phyloP scores from a whole-genome alignment of 2,113 vertebrate genomes.

The Dunckerocampus dactyliophorus region DNA sequence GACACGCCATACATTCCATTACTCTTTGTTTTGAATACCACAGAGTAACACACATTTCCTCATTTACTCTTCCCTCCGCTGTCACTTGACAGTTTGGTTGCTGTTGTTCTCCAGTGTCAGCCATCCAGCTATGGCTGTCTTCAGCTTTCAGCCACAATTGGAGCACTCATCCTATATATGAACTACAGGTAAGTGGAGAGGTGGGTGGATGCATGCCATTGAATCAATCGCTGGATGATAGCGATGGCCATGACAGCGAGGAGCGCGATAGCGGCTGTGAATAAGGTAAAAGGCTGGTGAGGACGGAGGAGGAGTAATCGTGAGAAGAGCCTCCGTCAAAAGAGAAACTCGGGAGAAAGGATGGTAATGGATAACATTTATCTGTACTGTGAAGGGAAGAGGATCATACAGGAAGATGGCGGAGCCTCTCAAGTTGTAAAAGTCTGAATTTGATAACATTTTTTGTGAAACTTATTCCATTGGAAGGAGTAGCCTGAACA shows the following conservation, averaged over 20 bases:
- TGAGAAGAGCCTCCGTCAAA: slow-evolving; percentile 9
- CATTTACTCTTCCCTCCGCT: slow-evolving; percentile 30
- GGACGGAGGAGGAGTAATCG: slow-evolving; percentile 2
- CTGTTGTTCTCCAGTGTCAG: slow-evolving; percentile 38
- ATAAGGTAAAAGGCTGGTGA: slow-evolving; percentile 20
- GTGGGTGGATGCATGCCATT: slow-evolving; percentile 60
- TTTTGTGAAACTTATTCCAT: not conserved
- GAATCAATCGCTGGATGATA: slow-evolving; percentile 45
- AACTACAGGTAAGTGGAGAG: slow-evolving; percentile 52
- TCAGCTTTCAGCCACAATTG: slow-evolving; percentile 48
- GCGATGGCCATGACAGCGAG: slow-evolving; percentile 54
- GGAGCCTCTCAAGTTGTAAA: slow-evolving; percentile 5
- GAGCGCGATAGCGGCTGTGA: slow-evolving; percentile 32
- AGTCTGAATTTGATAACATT: not conserved
- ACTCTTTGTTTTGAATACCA: slow-evolving; percentile 1
- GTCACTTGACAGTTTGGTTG: slow-evolving; percentile 32
- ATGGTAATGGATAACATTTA: slow-evolving; percentile 39
- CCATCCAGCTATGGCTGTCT: slow-evolving; percentile 34
- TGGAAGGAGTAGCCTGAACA: not conserved
- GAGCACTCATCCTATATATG: slow-evolving; percentile 52
- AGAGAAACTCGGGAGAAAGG: slow-evolving; percentile 39
- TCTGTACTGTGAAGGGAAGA: slow-evolving; percentile 40
- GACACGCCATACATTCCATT: no score
- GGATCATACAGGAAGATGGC: slow-evolving; percentile 33
- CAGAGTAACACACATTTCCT: slow-evolving; percentile 1